phyloP scores from a whole-genome alignment of 1,140 invertebrate species.

The Drosophila funebris region DNA sequence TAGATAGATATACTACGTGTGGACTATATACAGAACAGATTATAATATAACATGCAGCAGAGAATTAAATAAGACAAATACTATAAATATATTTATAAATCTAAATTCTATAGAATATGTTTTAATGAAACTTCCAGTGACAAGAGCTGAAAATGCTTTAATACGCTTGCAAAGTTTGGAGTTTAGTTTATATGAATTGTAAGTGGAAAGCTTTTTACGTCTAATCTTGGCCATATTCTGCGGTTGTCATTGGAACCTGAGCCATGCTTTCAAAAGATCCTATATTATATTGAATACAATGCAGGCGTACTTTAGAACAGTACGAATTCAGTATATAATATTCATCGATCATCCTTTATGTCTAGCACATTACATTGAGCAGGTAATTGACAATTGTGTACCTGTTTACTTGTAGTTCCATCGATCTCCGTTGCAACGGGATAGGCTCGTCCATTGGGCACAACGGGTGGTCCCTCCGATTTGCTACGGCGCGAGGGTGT shows the following conservation, averaged over 20 bases:
- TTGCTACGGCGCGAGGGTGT: conserved; percentile 87
- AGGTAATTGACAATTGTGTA: conserved; percentile 69
- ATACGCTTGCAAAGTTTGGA: not conserved
- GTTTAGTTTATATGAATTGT: not conserved
- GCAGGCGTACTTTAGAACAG: conserved; percentile 14
- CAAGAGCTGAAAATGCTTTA: conserved; percentile 1
- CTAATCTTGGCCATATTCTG: not conserved
- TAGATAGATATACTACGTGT: not conserved
- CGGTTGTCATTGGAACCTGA: conserved; percentile 4
- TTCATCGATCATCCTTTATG: conserved; percentile 17
- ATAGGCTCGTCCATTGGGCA: conserved; percentile 85
- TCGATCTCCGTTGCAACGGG: conserved; percentile 84
- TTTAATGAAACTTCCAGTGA: not conserved
- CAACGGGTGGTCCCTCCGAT: conserved; percentile 87
- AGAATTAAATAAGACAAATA: not conserved
- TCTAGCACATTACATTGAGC: conserved; percentile 8
- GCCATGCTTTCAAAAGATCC: conserved; percentile 1
- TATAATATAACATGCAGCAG: conserved; percentile 10
- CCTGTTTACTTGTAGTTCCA: conserved; percentile 81
- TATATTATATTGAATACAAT: conserved; percentile 8
- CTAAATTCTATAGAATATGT: not conserved
- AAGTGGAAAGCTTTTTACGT: too few relatives aligned
- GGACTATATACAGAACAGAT: not conserved
- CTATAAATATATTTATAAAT: not conserved
- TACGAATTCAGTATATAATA: conserved; percentile 23